Evolutionary conservation across 2,888 invertebrate species (phyloP).

Genomic region (Perdita meconis): DNA sequence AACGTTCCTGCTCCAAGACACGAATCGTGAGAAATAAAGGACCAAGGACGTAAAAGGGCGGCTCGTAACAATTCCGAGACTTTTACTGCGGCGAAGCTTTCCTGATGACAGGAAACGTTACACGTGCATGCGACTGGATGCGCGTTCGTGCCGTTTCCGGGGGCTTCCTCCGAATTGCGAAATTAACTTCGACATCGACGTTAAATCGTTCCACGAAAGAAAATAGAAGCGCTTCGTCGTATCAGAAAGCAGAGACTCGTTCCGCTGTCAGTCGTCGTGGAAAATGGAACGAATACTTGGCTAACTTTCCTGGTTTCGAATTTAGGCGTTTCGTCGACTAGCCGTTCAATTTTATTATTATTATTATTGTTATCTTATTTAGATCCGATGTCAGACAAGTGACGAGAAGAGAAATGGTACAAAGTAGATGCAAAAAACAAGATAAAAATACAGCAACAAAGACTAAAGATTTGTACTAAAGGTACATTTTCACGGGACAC

Average conservation of each 20-base stretch:
- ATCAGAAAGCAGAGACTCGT: neutral
- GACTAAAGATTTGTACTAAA: too few relatives aligned
- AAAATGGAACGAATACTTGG: neutral
- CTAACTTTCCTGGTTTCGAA: neutral
- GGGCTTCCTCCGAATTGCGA: slow-evolving; percentile 14
- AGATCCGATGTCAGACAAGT: too few relatives aligned
- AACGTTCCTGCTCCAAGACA: neutral
- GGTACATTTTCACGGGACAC: too few relatives aligned
- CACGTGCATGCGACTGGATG: slow-evolving; percentile 31
- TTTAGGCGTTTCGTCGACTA: neutral
- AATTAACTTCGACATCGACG: slow-evolving; percentile 25
- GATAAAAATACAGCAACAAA: too few relatives aligned
- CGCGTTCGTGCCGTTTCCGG: neutral
- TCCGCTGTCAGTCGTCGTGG: too few relatives aligned
- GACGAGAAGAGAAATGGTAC: too few relatives aligned
- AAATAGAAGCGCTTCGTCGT: neutral
- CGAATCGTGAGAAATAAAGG: slow-evolving; percentile 48
- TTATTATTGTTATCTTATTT: too few relatives aligned
- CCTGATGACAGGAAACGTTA: slow-evolving; percentile 47
- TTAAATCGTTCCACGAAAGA: neutral
- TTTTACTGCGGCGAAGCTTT: slow-evolving; percentile 56
- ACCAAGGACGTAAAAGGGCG: slow-evolving; percentile 51
- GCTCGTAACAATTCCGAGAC: slow-evolving; percentile 44
- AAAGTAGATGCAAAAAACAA: too few relatives aligned
- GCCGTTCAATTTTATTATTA: neutral